Evolutionary conservation across 2,113 vertebrate genomes (phyloP).

Genomic region (Nesogale talazaci): DNA sequence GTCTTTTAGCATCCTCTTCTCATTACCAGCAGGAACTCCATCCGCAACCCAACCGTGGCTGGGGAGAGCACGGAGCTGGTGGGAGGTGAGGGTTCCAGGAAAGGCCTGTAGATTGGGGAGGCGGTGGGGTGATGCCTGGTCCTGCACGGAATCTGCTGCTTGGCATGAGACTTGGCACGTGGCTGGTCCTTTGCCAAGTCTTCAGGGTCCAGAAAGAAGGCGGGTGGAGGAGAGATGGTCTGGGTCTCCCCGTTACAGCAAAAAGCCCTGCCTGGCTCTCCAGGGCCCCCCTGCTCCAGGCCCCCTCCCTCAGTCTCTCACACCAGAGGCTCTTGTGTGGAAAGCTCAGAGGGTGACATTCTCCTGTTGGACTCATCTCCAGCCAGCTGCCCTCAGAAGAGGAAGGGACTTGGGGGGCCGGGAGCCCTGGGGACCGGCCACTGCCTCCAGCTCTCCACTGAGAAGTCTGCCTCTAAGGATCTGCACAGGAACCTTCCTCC

Average conservation of each 20-base stretch:
- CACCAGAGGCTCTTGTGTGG: background rate
- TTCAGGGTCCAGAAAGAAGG: background rate
- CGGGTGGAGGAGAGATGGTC: background rate
- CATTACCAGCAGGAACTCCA: background rate
- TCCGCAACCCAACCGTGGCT: background rate
- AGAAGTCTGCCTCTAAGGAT: background rate
- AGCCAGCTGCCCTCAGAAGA: rapidly evolving
- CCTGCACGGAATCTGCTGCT: background rate
- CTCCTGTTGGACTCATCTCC: background rate
- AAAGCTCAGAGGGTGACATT: too few species aligned
- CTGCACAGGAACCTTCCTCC: background rate
- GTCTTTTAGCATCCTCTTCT: background rate
- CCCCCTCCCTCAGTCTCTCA: background rate
- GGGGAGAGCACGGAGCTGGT: background rate
- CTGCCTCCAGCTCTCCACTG: background rate
- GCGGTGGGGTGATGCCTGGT: too few species aligned
- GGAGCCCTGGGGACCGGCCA: too few species aligned
- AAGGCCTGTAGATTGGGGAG: background rate
- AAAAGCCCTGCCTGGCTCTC: too few species aligned
- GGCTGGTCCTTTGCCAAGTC: background rate
- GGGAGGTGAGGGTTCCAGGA: background rate
- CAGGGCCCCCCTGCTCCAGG: background rate
- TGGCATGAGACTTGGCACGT: rapidly evolving
- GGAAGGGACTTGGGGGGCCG: rapidly evolving
- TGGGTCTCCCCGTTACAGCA: background rate